These are phyloP conservation scores for Drosophila arizonae DNA, from an alignment of 1,140 invertebrate species.

Conservation along the genomic window DNA sequence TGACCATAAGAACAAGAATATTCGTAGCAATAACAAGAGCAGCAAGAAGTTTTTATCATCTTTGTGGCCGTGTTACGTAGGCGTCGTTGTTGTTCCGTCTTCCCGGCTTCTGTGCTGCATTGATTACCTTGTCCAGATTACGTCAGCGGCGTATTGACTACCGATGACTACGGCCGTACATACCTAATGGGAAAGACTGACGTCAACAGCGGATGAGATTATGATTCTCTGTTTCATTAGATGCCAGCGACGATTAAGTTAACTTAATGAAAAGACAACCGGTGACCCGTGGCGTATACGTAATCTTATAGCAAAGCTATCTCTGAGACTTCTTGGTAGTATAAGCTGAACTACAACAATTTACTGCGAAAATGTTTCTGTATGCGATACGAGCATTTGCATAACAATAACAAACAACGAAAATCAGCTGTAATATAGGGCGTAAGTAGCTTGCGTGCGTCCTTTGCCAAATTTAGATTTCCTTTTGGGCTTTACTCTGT, in stretches of 20 bases:
- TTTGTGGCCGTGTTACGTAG: slow-evolving; percentile 18
- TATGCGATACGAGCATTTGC: slow-evolving; percentile 38
- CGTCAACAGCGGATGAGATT: slow-evolving; percentile 21
- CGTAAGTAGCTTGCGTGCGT: slow-evolving; percentile 64
- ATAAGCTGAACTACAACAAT: no score
- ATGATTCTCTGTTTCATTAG: slow-evolving; percentile 28
- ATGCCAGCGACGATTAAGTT: slow-evolving; percentile 2
- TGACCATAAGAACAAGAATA: slow-evolving; percentile 1
- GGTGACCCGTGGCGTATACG: slow-evolving; percentile 64
- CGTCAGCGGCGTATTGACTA: slow-evolving; percentile 19
- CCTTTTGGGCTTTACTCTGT: slow-evolving; percentile 30
- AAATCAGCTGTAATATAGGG: slow-evolving; percentile 7
- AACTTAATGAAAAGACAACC: slow-evolving; percentile 54
- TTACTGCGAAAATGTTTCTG: slow-evolving; percentile 20
- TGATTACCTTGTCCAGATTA: slow-evolving; percentile 29
- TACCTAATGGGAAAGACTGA: slow-evolving; percentile 28
- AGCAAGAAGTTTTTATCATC: slow-evolving; percentile 20
- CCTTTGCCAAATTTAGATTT: slow-evolving; percentile 61
- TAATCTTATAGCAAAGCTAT: slow-evolving; percentile 25
- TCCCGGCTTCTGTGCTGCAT: slow-evolving; percentile 23
- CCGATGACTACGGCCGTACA: not conserved
- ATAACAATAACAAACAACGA: slow-evolving; percentile 27
- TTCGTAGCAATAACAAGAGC: slow-evolving; percentile 9
- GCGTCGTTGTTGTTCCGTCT: not conserved
- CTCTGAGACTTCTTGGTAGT: not conserved